Base-by-base conservation (phyloP, 2,888 invertebrate genomes). In the Euphydryas editha region DNA sequence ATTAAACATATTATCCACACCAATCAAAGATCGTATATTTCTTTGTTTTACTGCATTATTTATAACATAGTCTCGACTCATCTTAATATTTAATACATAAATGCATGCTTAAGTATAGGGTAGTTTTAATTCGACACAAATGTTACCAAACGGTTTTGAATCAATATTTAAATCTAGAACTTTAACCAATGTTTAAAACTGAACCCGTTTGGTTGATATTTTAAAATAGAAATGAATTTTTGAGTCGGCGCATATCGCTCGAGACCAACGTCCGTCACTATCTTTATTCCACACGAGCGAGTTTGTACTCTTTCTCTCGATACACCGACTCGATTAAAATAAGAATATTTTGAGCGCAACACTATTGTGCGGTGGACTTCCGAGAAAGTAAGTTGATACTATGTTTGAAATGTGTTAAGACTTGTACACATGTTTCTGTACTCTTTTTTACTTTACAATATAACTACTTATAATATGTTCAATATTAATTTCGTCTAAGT, bases 261-360 rank as follows among this genome's bases (percentile, higher is more conserved):
- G 78, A 78, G 87, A 81, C 87, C 87, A 84, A 79, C 82, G 90
- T 86, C 88, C 89, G 86, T 86, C 90, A 85, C 86, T 90, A 92
- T 92, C 92, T 82, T 76, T 78, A 80, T 92, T 92, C 91, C 90
- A 85, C 92, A 92, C 92, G 91, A 84, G 77, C 81, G 89, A 79
- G 73, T 77, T 72, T 5, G 30, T 84, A 81, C 81, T 82, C 81
- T 81, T 79, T 81, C 77, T 78, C 80, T 81, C 86, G 88, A 87
- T 88, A 85, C 84, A 84, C 85, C 81, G 79, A 83, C 82, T 86
- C 88, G 88, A 89, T 89, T 88, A 87, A 88, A 90, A 89, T 90
- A 90, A 89, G 89, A 91, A 90, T 87, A 85, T 82, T 83, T 78
- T 74, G 79, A 84, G 81, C 82, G 77, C 85, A 84, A 81, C 87